Percentiles rank a stretch among this genome's conserved stretches.
Conservation (phyloP, 2,797 vertebrate species). For the Sebastes itinus region DNA sequence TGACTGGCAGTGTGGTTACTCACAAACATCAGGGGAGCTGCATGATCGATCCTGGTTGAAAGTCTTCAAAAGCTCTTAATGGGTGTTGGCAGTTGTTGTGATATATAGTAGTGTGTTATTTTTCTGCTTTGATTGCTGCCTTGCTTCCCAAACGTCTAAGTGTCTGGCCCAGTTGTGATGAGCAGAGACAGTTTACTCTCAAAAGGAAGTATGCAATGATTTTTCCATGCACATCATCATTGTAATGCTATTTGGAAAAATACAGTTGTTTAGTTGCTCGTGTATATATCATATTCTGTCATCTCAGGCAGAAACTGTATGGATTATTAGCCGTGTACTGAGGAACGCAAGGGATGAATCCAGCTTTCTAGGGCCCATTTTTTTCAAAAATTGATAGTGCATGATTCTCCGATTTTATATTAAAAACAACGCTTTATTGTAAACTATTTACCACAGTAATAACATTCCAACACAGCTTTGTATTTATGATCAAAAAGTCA, state of each 20-base stretch:
- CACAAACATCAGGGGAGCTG: conserved; percentile 47
- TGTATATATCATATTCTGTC: conserved; percentile 22
- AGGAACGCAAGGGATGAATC: background rate
- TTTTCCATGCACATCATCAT: background rate
- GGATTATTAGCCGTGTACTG: background rate
- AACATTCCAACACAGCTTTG: background rate
- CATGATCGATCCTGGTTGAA: conserved; percentile 30
- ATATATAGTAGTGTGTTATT: conserved; percentile 18
- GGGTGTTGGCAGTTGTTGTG: conserved; percentile 27
- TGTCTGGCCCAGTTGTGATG: conserved; percentile 8
- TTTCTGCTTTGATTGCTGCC: conserved; percentile 7
- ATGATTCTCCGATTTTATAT: background rate
- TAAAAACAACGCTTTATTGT: background rate
- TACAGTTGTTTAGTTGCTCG: background rate
- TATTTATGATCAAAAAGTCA: background rate
- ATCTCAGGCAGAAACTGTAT: background rate
- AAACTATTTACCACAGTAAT: background rate
- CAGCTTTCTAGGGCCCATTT: background rate
- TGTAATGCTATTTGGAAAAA: conserved; percentile 8
- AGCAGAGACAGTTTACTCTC: conserved; percentile 3
- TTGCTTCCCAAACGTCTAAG: conserved; percentile 1
- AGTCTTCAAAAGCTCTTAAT: conserved; percentile 10
- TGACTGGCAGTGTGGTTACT: conserved; percentile 63
- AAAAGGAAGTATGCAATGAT: background rate
- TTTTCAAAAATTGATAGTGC: background rate